These are phyloP conservation scores for Butorides virescens DNA, from an alignment of 2,113 vertebrate genomes.

Conservation along the genomic window DNA sequence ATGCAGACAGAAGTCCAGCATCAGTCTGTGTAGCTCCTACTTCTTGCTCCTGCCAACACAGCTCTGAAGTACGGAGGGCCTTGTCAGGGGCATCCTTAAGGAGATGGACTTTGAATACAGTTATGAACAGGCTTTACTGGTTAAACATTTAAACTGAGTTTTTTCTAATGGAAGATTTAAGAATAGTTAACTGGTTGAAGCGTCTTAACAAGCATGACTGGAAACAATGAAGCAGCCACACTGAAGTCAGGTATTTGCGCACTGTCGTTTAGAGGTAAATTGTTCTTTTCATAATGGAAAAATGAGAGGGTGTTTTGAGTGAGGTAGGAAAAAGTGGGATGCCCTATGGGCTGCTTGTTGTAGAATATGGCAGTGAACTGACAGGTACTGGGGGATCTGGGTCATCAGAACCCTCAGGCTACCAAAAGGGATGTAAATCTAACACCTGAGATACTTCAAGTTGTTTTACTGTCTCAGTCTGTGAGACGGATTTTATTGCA, in stretches of 20 bases:
- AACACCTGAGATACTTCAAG: background rate
- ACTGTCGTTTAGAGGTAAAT: background rate
- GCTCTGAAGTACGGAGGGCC: background rate
- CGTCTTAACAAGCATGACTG: background rate
- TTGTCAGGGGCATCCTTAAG: background rate
- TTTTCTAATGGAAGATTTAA: background rate
- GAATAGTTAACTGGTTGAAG: background rate
- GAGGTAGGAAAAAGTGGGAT: background rate
- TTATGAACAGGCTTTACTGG: background rate
- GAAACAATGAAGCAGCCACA: background rate
- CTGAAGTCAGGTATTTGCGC: background rate
- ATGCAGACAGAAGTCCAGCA: background rate
- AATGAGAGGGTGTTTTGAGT: background rate
- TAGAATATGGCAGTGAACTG: background rate
- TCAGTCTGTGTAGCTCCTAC: background rate
- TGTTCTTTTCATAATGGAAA: background rate
- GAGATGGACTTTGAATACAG: background rate
- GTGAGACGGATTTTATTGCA: background rate
- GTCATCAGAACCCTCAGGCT: background rate
- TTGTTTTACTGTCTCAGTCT: background rate
- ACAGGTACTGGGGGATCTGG: background rate
- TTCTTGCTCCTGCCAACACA: background rate
- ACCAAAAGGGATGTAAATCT: background rate
- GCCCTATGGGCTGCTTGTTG: background rate
- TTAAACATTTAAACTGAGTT: background rate